Evolutionary conservation across 2,113 vertebrate species (phyloP).

Genomic region (Mustela nigripes): DNA sequence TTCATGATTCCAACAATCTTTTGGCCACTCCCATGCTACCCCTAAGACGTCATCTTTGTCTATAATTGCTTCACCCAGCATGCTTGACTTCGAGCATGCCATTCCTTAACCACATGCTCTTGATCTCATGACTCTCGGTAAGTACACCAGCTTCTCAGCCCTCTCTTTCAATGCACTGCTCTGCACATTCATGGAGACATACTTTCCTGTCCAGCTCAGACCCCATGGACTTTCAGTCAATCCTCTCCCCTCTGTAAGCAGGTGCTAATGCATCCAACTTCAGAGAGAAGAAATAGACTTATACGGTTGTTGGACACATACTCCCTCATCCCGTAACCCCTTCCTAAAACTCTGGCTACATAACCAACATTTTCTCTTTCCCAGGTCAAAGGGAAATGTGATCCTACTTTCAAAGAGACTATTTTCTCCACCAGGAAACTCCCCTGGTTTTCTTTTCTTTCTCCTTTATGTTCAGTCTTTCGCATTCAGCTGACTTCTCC

Average conservation of each 20-base stretch:
- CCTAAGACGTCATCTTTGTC: background rate
- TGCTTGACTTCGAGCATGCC: background rate
- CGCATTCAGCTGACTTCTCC: background rate
- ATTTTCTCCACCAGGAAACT: background rate
- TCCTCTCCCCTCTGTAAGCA: background rate
- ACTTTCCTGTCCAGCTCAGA: background rate
- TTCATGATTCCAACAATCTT: background rate
- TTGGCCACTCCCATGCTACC: background rate
- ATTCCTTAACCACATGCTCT: background rate
- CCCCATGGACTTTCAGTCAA: background rate
- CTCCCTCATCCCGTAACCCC: background rate
- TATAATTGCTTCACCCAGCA: background rate
- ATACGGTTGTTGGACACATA: background rate
- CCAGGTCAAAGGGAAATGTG: background rate
- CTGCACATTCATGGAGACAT: background rate
- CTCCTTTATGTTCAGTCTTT: background rate
- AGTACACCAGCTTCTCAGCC: background rate
- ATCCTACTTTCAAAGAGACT: background rate
- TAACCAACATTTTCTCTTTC: background rate
- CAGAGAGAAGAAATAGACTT: background rate
- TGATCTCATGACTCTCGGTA: background rate
- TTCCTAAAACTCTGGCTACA: background rate
- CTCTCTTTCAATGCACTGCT: background rate
- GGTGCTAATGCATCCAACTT: background rate
- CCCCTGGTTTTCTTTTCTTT: background rate